phyloP scores from a whole-genome alignment of 2,888 invertebrate genomes.

The Lasioglossum malachurum region DNA sequence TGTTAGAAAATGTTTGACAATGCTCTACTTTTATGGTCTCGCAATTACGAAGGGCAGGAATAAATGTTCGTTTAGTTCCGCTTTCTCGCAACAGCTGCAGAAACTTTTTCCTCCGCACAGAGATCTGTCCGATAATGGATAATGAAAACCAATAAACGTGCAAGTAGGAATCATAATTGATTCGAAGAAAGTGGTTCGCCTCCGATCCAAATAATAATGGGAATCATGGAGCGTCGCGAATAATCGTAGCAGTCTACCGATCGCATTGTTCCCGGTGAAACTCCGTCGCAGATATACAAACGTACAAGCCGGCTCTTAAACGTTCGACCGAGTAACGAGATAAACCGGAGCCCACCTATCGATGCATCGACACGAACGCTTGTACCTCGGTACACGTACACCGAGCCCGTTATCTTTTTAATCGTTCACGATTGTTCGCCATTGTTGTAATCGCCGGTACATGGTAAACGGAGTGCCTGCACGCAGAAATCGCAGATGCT shows the following conservation, averaged over 20 bases:
- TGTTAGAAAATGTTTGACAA: not conserved
- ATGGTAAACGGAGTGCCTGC: not conserved
- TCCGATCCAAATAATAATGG: conserved; percentile 8
- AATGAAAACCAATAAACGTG: not conserved
- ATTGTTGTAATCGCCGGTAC: conserved; percentile 30
- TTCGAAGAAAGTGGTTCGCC: conserved; percentile 1
- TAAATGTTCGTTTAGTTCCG: not conserved
- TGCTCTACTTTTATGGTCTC: not conserved
- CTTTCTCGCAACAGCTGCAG: not conserved
- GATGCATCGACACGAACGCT: conserved; percentile 43
- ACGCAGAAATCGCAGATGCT: conserved; percentile 50
- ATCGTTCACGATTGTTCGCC: conserved; percentile 42
- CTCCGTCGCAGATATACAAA: not conserved
- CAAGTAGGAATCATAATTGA: not conserved
- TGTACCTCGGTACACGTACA: not conserved
- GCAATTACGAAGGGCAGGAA: not conserved
- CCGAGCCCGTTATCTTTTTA: conserved; percentile 35
- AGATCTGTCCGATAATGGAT: not conserved
- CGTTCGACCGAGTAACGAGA: conserved; percentile 16
- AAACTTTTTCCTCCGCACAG: not conserved
- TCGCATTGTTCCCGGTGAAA: conserved; percentile 15
- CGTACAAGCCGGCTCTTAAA: not conserved
- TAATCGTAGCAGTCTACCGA: not conserved
- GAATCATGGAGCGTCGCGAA: not conserved
- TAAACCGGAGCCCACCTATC: conserved; percentile 31